Percentiles rank a stretch among this genome's conserved stretches.
Conservation (phyloP, 2,888 invertebrate species). For the Platypus cylindrus region DNA sequence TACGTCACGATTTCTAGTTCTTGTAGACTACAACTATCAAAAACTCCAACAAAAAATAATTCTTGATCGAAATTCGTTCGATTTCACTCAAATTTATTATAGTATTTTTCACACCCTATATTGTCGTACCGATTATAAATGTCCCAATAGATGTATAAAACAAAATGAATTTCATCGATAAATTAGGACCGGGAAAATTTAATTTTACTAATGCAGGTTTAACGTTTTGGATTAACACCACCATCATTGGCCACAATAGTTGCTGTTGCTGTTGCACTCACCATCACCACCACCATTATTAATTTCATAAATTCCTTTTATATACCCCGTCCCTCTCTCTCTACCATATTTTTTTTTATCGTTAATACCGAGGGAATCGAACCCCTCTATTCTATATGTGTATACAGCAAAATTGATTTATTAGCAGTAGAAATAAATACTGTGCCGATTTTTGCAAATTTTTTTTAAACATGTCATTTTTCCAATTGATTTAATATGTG, state of each 20-base stretch:
- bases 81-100: too few relatives aligned
- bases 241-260: constrained; percentile 25
- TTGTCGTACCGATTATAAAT: too few relatives aligned
- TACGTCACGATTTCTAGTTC: too few relatives aligned
- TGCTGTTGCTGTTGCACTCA: too few relatives aligned
- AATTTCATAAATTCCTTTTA: constrained; percentile 31
- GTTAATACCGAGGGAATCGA: constrained; percentile 19
- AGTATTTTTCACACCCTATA: too few relatives aligned
- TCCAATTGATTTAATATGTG: too few relatives aligned
- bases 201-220: constrained; percentile 28
- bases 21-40: too few relatives aligned
- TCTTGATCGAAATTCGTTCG: too few relatives aligned
- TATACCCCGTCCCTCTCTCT: constrained; percentile 13
- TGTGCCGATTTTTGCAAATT: neutral
- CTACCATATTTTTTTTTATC: constrained; percentile 21
- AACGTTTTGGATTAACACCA: constrained; percentile 25
- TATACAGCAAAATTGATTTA: constrained; percentile 17
- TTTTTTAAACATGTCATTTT: too few relatives aligned
- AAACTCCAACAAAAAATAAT: too few relatives aligned
- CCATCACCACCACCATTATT: constrained; percentile 29
- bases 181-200: constrained; percentile 28
- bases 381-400: constrained; percentile 15
- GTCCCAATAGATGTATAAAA: too few relatives aligned
- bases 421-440: constrained; percentile 10
- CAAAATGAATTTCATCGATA: constrained; percentile 29